A percentile compares a stretch with the other conserved stretches of the same genome.
These are phyloP conservation scores for Gobiocypris rarus DNA, from an alignment of 2,113 vertebrate species.

Conservation along the genomic window DNA sequence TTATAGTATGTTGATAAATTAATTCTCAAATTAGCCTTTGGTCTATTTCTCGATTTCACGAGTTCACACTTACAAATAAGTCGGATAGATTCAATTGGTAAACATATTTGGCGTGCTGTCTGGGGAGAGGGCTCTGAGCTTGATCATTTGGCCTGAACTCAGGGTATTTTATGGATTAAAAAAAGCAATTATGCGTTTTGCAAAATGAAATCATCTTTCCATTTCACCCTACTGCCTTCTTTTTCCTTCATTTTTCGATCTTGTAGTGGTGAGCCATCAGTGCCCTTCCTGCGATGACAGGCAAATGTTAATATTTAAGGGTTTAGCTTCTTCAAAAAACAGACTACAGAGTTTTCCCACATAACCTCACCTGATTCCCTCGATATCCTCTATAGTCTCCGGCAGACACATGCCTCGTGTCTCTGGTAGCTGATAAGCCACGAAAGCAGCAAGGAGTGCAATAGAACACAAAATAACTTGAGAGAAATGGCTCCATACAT, in stretches of 20 bases:
- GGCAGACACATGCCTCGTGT: conserved; percentile 75
- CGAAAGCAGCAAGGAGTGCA: conserved; percentile 67
- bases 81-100: too few species aligned
- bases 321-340: neutral
- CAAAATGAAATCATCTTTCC: neutral
- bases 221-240: neutral
- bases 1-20: too few species aligned
- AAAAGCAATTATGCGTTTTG: neutral
- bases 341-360: neutral
- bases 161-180: neutral
- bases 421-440: conserved; percentile 76
- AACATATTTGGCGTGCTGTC: too few species aligned
- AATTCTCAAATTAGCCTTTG: too few species aligned
- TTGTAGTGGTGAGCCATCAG: neutral
- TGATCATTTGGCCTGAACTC: too few species aligned
- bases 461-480: conserved; percentile 70
- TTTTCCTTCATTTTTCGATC: neutral
- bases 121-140: too few species aligned
- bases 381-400: conserved; percentile 84
- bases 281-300: neutral
- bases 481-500: conserved; percentile 78
- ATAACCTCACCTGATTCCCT: conserved; percentile 65
- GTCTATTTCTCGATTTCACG: too few species aligned
- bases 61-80: too few species aligned
- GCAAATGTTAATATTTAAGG: neutral